phyloP scores from a whole-genome alignment of 2,888 invertebrate genomes.

The Abrostola tripartita region DNA sequence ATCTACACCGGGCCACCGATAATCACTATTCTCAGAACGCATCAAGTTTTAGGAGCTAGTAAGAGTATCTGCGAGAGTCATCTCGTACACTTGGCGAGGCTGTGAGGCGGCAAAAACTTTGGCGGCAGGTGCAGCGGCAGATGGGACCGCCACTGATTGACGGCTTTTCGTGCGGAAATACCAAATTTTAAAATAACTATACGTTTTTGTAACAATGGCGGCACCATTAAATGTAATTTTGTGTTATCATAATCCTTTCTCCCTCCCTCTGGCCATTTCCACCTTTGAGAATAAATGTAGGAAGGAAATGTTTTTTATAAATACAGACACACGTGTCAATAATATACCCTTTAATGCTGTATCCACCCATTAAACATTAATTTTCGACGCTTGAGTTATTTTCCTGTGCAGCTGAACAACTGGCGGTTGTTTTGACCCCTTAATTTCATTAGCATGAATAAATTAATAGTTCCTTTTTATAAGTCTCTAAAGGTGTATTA shows the following conservation, averaged over 20 bases:
- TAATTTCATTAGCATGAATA: constrained; percentile 56
- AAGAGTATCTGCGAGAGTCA: constrained; percentile 41
- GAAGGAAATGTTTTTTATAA: constrained; percentile 42
- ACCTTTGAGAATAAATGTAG: constrained; percentile 11
- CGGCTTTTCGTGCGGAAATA: constrained; percentile 65
- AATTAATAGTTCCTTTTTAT: constrained; percentile 54
- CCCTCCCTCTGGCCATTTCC: constrained; percentile 11
- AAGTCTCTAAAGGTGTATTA: constrained; percentile 36
- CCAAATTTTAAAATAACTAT: constrained; percentile 59
- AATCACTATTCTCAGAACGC: constrained; percentile 51
- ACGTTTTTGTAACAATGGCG: constrained; percentile 54
- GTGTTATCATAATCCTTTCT: constrained; percentile 28
- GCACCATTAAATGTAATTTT: constrained; percentile 41
- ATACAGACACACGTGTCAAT: constrained; percentile 47
- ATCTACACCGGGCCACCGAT: too few species aligned
- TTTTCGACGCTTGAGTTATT: constrained; percentile 59
- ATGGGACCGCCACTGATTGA: constrained; percentile 68
- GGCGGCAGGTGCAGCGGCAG: constrained; percentile 77
- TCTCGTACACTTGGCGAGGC: constrained; percentile 40
- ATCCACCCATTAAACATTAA: constrained; percentile 58
- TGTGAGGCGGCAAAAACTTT: constrained; percentile 68
- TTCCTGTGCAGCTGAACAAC: constrained; percentile 52
- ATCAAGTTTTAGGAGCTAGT: constrained; percentile 51
- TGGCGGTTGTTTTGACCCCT: constrained; percentile 55
- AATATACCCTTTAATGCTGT: constrained; percentile 25